phyloP scores from a whole-genome alignment of 2,888 invertebrate species.

The Drosophila colorata region DNA sequence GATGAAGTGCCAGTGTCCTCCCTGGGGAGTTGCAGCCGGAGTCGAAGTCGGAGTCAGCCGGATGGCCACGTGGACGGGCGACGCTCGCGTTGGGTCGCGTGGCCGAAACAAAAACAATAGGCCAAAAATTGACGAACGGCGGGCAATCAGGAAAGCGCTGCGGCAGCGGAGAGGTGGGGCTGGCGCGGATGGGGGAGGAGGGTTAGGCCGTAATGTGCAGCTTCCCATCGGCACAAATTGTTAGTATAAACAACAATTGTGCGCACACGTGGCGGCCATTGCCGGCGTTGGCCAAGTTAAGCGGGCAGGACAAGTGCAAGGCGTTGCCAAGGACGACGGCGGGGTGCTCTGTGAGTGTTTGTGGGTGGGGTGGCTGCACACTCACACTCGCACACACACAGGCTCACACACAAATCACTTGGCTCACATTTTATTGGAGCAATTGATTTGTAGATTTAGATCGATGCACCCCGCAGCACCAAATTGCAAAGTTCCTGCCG shows the following conservation, averaged over 20 bases:
- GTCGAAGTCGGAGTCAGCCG: conserved; percentile 60
- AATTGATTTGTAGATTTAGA: conserved; percentile 64
- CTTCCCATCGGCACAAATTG: conserved; percentile 79
- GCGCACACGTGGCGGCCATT: conserved; percentile 79
- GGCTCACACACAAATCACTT: conserved; percentile 39
- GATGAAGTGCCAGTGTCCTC: conserved; percentile 53
- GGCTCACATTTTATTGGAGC: conserved; percentile 72
- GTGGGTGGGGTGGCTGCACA: conserved; percentile 23
- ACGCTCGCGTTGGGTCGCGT: conserved; percentile 73
- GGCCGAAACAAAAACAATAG: conserved; percentile 77
- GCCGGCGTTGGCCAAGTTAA: conserved; percentile 42
- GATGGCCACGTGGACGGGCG: conserved; percentile 54
- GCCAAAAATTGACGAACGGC: conserved; percentile 54
- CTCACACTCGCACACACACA: conserved; percentile 13
- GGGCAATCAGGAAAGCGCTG: conserved; percentile 66
- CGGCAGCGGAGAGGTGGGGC: neutral
- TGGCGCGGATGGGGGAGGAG: neutral
- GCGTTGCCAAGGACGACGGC: conserved; percentile 63
- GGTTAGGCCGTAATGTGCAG: conserved; percentile 56
- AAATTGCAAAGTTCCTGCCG: conserved; percentile 73
- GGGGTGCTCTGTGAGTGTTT: conserved; percentile 18
- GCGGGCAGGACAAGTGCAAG: conserved; percentile 68
- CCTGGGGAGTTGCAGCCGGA: conserved; percentile 53
- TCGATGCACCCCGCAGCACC: conserved; percentile 43
- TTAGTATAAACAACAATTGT: conserved; percentile 84